phyloP scores from a whole-genome alignment of 92 coral and sea anemone genomes.

The Blastomussa wellsi region DNA sequence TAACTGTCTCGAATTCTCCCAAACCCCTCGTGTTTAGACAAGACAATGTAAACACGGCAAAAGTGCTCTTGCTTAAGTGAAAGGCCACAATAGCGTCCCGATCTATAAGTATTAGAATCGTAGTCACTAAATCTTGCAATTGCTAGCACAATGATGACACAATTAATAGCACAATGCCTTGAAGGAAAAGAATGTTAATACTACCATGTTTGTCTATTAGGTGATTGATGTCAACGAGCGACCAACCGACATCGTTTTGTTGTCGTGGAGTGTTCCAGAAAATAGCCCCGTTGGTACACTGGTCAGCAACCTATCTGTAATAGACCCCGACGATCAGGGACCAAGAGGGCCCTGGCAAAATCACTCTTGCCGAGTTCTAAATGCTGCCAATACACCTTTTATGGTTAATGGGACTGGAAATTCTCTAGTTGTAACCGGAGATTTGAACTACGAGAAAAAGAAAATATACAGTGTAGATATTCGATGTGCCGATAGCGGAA shows the following conservation, averaged over 20 bases:
- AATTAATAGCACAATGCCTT: no score
- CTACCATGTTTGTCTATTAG: slow-evolving; percentile 23
- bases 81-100: no score
- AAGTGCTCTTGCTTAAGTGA: no score
- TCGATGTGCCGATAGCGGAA: slow-evolving; percentile 77
- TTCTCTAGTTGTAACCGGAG: slow-evolving; percentile 56
- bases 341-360: slow-evolving; percentile 86
- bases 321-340: slow-evolving; percentile 88
- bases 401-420: slow-evolving; percentile 43
- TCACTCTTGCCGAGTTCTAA: slow-evolving; percentile 65
- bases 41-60: no score
- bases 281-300: slow-evolving; percentile 69
- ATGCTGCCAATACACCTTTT: slow-evolving; percentile 62
- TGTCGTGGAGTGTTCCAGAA: slow-evolving; percentile 58
- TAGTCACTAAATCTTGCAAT: no score
- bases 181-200: background rate
- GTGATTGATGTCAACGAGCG: slow-evolving; percentile 84
- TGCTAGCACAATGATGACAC: no score
- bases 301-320: slow-evolving; percentile 74
- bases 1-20: no score
- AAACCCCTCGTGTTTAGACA: no score
- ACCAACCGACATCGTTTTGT: slow-evolving; percentile 75
- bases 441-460: slow-evolving; percentile 69
- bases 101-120: no score
- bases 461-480: slow-evolving; percentile 60